These are phyloP conservation scores for Rotaria sp. DNA, from an alignment of 2,888 invertebrate genomes.

Conservation along the genomic window DNA sequence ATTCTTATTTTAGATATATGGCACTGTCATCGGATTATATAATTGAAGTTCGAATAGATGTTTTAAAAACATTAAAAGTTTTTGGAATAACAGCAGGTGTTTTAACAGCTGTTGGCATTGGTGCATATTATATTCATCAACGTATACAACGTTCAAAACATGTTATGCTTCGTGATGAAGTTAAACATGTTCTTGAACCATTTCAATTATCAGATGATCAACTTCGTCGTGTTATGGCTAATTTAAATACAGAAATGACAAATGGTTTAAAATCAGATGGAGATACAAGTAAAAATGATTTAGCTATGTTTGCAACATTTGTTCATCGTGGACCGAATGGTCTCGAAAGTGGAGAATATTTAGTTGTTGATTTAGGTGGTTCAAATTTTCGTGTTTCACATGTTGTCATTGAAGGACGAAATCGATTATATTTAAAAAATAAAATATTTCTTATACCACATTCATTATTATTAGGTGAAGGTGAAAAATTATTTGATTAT, in stretches of 20 bases:
- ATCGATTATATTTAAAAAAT: not conserved
- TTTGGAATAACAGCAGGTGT: not conserved
- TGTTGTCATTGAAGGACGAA: not conserved
- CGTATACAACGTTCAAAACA: not conserved
- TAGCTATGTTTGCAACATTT: constrained; percentile 86
- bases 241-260: constrained; percentile 17
- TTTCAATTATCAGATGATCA: constrained; percentile 1
- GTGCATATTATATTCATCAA: not conserved
- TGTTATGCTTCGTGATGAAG: not conserved
- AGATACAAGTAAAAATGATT: not conserved
- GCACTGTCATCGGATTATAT: not conserved
- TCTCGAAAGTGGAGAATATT: constrained; percentile 78
- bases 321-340: constrained; percentile 90
- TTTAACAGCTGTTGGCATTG: not conserved
- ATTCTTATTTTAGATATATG: constrained; percentile 1
- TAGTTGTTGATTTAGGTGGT: constrained; percentile 92
- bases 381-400: constrained; percentile 81
- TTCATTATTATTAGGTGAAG: constrained; percentile 16
- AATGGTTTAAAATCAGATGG: not conserved
- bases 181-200: not conserved
- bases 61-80: constrained; percentile 14
- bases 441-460: constrained; percentile 26
- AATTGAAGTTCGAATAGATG: not conserved
- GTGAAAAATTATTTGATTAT: constrained; percentile 27
- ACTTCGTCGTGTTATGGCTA: constrained; percentile 8